These are phyloP conservation scores for Nothoprocta perdicaria DNA, from an alignment of 2,113 vertebrate genomes.

Conservation along the genomic window DNA sequence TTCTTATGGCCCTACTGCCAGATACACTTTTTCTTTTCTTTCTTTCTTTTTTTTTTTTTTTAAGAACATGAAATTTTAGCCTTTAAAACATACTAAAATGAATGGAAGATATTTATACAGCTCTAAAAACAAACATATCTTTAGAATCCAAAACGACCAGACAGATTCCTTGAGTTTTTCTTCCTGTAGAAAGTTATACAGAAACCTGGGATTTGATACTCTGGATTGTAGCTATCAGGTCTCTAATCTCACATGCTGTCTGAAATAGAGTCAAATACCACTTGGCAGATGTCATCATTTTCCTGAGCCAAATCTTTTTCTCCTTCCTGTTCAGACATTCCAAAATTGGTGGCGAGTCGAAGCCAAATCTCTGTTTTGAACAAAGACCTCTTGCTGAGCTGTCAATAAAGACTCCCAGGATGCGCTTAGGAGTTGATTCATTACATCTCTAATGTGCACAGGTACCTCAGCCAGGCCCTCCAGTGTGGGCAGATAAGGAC, in stretches of 20 bases:
- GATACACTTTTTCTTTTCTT: neutral
- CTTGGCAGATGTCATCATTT: neutral
- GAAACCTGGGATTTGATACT: neutral
- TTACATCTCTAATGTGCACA: accelerated
- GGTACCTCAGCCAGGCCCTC: neutral
- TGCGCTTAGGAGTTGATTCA: neutral
- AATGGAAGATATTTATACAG: neutral
- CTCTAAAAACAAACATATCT: neutral
- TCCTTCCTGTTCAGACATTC: neutral
- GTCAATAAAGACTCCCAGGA: neutral
- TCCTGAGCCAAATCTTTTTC: neutral
- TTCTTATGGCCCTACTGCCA: neutral
- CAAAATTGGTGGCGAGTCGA: neutral
- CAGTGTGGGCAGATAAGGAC: neutral
- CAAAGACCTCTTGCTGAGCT: too few relatives aligned
- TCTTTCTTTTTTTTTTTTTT: neutral
- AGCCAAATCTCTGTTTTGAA: neutral
- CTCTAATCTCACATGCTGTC: neutral
- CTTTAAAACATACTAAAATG: neutral
- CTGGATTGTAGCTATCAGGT: neutral
- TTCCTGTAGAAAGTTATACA: neutral
- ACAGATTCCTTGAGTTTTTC: neutral
- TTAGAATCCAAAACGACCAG: neutral
- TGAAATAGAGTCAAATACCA: neutral
- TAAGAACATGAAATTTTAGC: neutral